Evolutionary conservation across 1,140 invertebrate species (phyloP).

Genomic region (Zaprionus africanus): DNA sequence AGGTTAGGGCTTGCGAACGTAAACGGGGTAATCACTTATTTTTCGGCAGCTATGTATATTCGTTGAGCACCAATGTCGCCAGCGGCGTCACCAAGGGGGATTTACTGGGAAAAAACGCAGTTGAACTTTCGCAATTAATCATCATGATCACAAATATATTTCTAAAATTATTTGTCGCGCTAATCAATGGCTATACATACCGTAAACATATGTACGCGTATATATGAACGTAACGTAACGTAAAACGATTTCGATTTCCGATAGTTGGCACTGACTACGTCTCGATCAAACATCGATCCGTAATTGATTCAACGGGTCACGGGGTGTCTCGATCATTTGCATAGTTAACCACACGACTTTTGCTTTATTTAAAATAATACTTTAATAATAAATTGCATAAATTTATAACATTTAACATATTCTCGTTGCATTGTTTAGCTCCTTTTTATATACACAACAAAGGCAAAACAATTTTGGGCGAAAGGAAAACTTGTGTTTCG

Average conservation of each 20-base stretch:
- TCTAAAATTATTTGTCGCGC: background rate
- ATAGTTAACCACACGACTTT: slow-evolving; percentile 25
- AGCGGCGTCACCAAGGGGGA: background rate
- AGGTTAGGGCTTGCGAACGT: slow-evolving; percentile 20
- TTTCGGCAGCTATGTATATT: background rate
- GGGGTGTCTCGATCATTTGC: background rate
- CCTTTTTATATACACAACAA: slow-evolving; percentile 17
- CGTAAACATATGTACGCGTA: background rate
- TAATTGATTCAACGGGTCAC: background rate
- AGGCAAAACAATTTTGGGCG: slow-evolving; percentile 2
- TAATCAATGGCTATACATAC: background rate
- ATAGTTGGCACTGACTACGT: background rate
- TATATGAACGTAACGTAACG: background rate
- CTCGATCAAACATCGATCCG: background rate
- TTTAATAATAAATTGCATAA: slow-evolving; percentile 84
- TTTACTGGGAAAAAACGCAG: background rate
- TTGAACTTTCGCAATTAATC: background rate
- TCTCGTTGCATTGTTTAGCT: slow-evolving; percentile 53
- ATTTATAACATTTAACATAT: slow-evolving; percentile 83
- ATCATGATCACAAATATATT: background rate
- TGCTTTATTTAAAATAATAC: slow-evolving; percentile 72
- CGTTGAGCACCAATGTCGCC: background rate
- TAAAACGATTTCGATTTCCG: slow-evolving; percentile 2
- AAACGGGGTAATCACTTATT: background rate
- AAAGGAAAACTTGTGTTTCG: slow-evolving; percentile 15